Conservation (phyloP, 2,797 vertebrate species). For the Catamblyrhynchus diadema region DNA sequence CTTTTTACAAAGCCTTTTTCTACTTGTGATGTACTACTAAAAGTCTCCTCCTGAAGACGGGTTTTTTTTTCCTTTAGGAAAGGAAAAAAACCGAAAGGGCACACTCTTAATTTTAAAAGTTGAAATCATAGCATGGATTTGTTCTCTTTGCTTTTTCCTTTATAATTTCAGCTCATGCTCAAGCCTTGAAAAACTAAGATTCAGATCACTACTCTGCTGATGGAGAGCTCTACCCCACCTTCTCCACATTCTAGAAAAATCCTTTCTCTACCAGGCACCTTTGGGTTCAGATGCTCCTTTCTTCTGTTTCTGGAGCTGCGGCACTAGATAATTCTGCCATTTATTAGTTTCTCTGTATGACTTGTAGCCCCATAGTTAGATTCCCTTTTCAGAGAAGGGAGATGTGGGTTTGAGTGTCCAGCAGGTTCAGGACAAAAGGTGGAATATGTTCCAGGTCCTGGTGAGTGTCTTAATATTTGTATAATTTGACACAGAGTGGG, state of each 20-base stretch:
- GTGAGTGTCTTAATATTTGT: not conserved
- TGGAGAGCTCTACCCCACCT: not conserved
- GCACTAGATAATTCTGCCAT: not conserved
- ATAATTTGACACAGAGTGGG: not conserved
- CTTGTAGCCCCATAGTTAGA: fast-evolving
- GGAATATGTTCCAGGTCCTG: not conserved
- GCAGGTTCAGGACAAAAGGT: not conserved
- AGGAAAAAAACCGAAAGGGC: too few relatives aligned
- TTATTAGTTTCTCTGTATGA: not conserved
- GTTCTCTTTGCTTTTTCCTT: not conserved
- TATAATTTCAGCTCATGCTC: not conserved
- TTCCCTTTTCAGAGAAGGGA: not conserved
- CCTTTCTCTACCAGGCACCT: not conserved
- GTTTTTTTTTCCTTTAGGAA: not conserved
- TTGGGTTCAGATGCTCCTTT: not conserved
- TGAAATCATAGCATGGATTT: not conserved
- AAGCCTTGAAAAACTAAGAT: not conserved
- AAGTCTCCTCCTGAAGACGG: not conserved
- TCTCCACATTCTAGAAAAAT: not conserved
- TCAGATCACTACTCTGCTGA: not conserved
- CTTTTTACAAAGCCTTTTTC: not conserved
- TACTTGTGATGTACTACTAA: not conserved
- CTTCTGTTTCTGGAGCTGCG: not conserved
- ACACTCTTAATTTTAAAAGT: not conserved
- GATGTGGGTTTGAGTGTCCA: not conserved